phyloP scores from a whole-genome alignment of 2,888 invertebrate genomes.

The Coremacera marginata region DNA sequence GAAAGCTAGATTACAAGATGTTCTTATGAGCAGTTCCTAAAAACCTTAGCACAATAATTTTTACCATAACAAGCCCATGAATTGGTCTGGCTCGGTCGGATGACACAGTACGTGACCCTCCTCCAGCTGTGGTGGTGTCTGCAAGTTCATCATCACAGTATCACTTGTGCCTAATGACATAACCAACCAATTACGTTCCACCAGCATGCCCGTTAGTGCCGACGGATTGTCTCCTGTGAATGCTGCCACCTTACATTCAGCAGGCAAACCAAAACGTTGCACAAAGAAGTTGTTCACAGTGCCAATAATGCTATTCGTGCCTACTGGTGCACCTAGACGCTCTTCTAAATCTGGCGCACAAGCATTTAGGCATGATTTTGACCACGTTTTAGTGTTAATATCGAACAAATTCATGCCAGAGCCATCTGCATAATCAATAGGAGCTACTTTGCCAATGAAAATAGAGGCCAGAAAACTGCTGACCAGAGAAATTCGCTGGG shows the following conservation, averaged over 20 bases:
- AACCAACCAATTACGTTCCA: constrained; percentile 85
- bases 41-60: constrained; percentile 29
- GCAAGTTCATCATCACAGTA: constrained; percentile 85
- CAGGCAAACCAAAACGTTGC: constrained; percentile 85
- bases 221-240: constrained; percentile 98
- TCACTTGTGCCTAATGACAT: constrained; percentile 95
- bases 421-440: constrained; percentile 92
- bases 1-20: constrained; percentile 73
- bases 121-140: constrained; percentile 75
- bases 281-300: constrained; percentile 83
- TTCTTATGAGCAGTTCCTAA: not conserved
- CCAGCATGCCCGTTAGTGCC: constrained; percentile 85
- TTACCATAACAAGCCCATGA: constrained; percentile 91
- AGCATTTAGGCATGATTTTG: constrained; percentile 78
- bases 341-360: constrained; percentile 81
- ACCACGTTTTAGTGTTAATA: constrained; percentile 84
- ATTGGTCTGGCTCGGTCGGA: constrained; percentile 81
- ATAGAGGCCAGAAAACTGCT: constrained; percentile 93
- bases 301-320: constrained; percentile 80
- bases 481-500: constrained; percentile 90
- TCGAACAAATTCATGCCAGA: constrained; percentile 97
- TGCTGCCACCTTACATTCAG: constrained; percentile 84
- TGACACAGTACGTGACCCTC: constrained; percentile 92
- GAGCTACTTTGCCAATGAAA: constrained; percentile 87
- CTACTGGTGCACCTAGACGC: constrained; percentile 82